Base-by-base conservation (phyloP, 2,113 vertebrate genomes). In the Tachuris rubrigastra region DNA sequence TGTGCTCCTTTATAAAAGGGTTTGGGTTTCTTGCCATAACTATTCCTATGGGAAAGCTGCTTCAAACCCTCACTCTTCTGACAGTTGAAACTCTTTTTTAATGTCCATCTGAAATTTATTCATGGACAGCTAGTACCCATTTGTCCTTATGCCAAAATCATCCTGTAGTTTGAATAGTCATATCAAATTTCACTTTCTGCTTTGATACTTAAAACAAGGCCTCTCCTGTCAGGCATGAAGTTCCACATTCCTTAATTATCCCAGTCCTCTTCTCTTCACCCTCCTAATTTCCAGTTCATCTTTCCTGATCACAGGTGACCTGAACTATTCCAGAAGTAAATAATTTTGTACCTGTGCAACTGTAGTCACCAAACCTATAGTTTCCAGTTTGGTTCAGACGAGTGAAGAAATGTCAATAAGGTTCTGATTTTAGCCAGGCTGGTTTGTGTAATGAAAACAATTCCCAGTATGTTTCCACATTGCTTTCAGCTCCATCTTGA, bases 121-220 rank as follows among this genome's bases (percentile, higher is more conserved):
- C 68, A 31, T 56, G 68, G 33, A 33, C 83, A 87, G 83, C 84
- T 90, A 87, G 89, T 81, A 63, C 13, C 33, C 55, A 89, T 87
- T 93, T 95, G 80, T 95, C 65, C 73, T 67, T 47, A 14, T 67
- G 85, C 75, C 94, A 96, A 76, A 85, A 88, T 30, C 53, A n/a
- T 73, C 49, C 66, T 37, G 8, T 60, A 76, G 63, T 73, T 91
- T 80, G 78, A 89, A 81, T 5, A 88, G 60, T 25, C 21, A 12
- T 67, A 93, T 59, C 16, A 19, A 17, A 50, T 93, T 93, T 86
- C 80, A 59, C 16, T 59, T 89, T 88, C 94, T 87, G 27, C 81
- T 90, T 77, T 84, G 63, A 47, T 90, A 33, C 18, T 77, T 77
- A 63, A 96, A 83, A 37, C 24, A 72, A 85, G 5, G 5, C 23